Conservation (phyloP, 2,797 vertebrate species). For the Okamejei kenojei region DNA sequence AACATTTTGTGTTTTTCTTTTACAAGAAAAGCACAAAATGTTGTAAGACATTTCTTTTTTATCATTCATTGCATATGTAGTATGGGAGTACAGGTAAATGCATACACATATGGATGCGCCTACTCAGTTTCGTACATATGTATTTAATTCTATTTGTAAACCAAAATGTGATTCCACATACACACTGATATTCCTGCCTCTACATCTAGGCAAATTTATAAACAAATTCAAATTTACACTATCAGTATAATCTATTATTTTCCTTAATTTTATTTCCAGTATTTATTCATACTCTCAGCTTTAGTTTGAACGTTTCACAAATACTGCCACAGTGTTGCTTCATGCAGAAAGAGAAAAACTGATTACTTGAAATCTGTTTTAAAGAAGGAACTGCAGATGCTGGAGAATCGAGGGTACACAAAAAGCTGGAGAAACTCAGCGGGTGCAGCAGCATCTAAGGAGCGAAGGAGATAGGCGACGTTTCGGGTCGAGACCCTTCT, state of each 20-base stretch:
- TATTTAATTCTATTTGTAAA: not conserved
- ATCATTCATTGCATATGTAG: not conserved
- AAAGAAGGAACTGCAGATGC: too few relatives aligned
- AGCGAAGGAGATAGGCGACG: too few relatives aligned
- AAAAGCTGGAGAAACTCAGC: too few relatives aligned
- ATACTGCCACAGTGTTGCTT: not conserved
- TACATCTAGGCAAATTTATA: too few relatives aligned
- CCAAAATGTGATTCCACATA: not conserved
- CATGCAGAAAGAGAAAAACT: not conserved
- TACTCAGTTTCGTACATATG: too few relatives aligned
- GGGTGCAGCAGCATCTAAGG: too few relatives aligned
- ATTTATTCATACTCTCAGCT: not conserved
- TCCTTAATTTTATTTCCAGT: not conserved
- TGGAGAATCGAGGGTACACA: too few relatives aligned
- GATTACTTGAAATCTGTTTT: not conserved
- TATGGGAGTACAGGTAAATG: too few relatives aligned
- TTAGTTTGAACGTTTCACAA: not conserved
- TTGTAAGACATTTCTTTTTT: too few relatives aligned
- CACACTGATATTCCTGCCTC: not conserved
- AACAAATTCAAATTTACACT: not conserved
- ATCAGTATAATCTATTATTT: not conserved
- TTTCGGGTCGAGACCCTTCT: too few relatives aligned
- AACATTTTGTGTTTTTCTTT: not conserved
- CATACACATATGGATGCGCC: too few relatives aligned
- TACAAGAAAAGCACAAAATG: too few relatives aligned